A percentile compares a stretch with the other conserved stretches of the same genome.
phyloP scores from a whole-genome alignment of 2,113 vertebrate genomes.

The Grammomys surdaster region DNA sequence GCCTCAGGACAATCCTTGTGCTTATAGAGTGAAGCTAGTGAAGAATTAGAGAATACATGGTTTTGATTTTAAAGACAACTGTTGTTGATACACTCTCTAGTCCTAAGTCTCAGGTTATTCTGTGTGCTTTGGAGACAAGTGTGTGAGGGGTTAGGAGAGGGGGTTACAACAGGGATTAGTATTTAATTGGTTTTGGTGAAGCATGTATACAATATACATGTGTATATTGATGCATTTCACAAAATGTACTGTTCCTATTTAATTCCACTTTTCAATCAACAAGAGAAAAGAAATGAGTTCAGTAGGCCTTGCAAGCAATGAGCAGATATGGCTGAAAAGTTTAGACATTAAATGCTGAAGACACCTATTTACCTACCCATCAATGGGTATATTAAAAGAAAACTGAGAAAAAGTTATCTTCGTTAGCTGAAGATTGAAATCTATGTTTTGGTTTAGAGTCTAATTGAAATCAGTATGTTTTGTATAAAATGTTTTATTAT shows the following conservation, averaged over 20 bases:
- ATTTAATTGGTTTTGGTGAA: not conserved
- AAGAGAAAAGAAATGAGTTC: not conserved
- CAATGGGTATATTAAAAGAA: not conserved
- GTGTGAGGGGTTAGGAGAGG: too few relatives aligned
- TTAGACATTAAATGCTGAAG: not conserved
- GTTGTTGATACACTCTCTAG: not conserved
- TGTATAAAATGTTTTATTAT: slow-evolving; percentile 20
- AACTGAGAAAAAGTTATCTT: not conserved
- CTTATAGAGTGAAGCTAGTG: not conserved
- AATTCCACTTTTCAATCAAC: not conserved
- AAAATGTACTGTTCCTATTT: not conserved
- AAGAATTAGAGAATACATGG: not conserved
- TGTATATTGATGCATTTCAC: not conserved
- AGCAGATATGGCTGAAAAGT: not conserved
- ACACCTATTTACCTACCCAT: not conserved
- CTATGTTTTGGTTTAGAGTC: not conserved
- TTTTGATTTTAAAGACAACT: not conserved
- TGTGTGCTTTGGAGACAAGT: not conserved
- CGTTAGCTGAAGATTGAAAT: slow-evolving; percentile 26
- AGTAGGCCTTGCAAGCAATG: not conserved
- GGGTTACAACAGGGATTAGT: not conserved
- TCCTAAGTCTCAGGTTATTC: not conserved
- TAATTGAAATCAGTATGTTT: slow-evolving; percentile 35
- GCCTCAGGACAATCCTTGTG: not conserved
- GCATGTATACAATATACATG: not conserved